Conservation (phyloP, 1,140 invertebrate genomes). For the Phymorhynchus buccinoides region DNA sequence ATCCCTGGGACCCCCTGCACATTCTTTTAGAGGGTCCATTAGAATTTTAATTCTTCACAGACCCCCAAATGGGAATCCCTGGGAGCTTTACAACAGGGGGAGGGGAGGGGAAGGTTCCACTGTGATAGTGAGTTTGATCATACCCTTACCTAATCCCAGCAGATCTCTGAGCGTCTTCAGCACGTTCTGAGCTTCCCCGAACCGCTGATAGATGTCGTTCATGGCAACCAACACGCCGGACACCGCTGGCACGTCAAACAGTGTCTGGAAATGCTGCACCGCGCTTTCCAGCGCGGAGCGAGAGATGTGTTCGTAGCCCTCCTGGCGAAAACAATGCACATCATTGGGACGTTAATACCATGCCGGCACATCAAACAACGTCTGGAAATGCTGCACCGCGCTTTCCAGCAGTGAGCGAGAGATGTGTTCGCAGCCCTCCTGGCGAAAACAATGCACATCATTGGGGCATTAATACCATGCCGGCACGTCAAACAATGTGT, state of each 20-base stretch:
- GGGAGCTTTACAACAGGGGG: no score
- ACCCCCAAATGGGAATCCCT: no score
- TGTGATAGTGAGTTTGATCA: no score
- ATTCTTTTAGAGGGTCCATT: no score
- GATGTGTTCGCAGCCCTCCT: conserved; percentile 18
- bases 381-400: conserved; percentile 68
- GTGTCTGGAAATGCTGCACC: conserved; percentile 68
- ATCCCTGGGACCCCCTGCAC: no score
- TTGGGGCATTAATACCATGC: no score
- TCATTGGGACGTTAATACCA: no score
- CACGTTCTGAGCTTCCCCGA: conserved; percentile 69
- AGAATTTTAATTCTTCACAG: no score
- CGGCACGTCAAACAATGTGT: conserved; percentile 70
- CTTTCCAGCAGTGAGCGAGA: background rate
- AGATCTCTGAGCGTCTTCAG: conserved; percentile 67
- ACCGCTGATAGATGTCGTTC: conserved; percentile 69
- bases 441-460: conserved; percentile 4
- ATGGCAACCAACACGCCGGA: conserved; percentile 68
- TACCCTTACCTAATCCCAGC: conserved; percentile 63
- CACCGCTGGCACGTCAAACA: conserved; percentile 69
- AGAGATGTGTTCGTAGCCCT: conserved; percentile 18
- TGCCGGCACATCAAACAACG: conserved; percentile 68
- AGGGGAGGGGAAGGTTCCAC: no score
- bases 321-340: conserved; percentile 11
- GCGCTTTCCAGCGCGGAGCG: background rate